Base-by-base conservation (phyloP, 2,113 vertebrate genomes). In the Diphyllodes magnificus region DNA sequence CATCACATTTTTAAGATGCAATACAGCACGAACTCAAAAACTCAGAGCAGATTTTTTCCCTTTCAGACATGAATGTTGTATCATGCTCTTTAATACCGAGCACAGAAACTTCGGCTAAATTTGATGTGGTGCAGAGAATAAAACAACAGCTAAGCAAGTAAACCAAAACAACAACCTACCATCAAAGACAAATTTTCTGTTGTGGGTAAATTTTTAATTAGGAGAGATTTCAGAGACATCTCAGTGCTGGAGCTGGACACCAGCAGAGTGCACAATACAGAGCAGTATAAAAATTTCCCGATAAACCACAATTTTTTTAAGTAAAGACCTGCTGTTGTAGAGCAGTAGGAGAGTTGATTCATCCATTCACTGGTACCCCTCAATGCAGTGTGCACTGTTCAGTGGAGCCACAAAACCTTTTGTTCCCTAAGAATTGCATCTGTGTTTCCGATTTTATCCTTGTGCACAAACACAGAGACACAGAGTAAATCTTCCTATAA, bases 351-450 rank as follows among this genome's bases (percentile, higher is more conserved):
- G 22, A 27, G 21, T 12, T 20, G 42, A 44, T 56, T 39, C n/a
- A n/a, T n/a, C 17, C 2, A 1, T 45, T 83, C 59, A 14, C 7
- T 9, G 7, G 9, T 35, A 13, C 7, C 33, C 5, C 20, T 37
- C 3, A 4, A 16, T 15, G 30, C 15, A 35, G 12, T 3, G 1
- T 14, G 15, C 13, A 12, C 27, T 25, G 15, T 22, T 49, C 5
- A 23, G 20, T 8, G 30, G 37, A 27, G 15, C 14, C 49, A 49
- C 19, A 69, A 79, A 81, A 15, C 7, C 11, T 37, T 20, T 23
- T 0, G n/a, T 40, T 24, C 44, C 17, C 17, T 12, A 25, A 12
- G n/a, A 79, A 37, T 15, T 25, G 5, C 53, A 42, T 15, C 49
- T 56, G 7, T 51, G 28, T 7, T 47, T 64, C 17, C 5, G 6